These are phyloP conservation scores for Acronicta psi DNA, from an alignment of 2,888 invertebrate genomes.

Conservation along the genomic window DNA sequence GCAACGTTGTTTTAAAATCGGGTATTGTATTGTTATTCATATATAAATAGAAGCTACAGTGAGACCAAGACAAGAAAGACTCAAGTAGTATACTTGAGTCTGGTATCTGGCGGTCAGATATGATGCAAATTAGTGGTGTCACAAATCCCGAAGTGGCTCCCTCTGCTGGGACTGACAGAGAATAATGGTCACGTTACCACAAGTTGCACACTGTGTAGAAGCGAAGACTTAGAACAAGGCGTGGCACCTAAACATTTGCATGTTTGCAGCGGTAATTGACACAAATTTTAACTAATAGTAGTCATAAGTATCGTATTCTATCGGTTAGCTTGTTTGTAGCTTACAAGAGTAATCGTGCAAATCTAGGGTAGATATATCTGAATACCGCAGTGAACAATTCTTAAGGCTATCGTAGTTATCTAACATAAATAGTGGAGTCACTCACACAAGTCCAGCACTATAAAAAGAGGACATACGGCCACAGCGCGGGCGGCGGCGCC, in stretches of 20 bases:
- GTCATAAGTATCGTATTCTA: too few species aligned
- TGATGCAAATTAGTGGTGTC: constrained; percentile 18
- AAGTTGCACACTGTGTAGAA: neutral
- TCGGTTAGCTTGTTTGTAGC: too few species aligned
- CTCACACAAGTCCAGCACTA: too few species aligned
- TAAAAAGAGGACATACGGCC: too few species aligned
- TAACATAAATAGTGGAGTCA: too few species aligned
- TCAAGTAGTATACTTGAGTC: neutral
- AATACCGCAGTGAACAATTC: neutral
- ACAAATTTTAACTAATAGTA: too few species aligned
- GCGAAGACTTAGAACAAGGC: neutral
- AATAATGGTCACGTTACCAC: constrained; percentile 31
- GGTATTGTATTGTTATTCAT: too few species aligned
- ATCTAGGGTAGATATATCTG: too few species aligned
- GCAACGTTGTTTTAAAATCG: too few species aligned
- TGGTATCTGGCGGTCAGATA: constrained; percentile 1
- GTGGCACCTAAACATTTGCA: constrained; percentile 3
- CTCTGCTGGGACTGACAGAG: constrained; percentile 30
- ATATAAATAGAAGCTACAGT: too few species aligned
- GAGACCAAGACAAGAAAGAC: neutral
- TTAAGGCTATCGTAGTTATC: neutral
- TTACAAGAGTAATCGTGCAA: too few species aligned
- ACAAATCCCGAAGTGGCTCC: constrained; percentile 16
- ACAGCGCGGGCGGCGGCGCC: neutral
- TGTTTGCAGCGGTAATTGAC: neutral